phyloP scores from a whole-genome alignment of 2,888 invertebrate genomes.

The Griposia aprilina region DNA sequence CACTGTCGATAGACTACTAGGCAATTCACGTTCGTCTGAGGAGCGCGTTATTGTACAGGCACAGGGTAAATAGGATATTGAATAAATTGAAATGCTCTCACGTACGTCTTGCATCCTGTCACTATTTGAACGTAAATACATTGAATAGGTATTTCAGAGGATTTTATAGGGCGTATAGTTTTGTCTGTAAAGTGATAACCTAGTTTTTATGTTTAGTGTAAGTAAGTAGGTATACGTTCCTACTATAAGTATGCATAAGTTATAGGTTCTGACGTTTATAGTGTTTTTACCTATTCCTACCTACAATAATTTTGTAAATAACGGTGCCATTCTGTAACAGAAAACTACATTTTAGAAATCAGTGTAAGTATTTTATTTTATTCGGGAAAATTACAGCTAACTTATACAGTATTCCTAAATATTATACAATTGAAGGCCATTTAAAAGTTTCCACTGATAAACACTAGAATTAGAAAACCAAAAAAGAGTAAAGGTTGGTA shows the following conservation, averaged over 20 bases:
- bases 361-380: too few relatives aligned
- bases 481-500: too few relatives aligned
- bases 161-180: conserved; percentile 4
- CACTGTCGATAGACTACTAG: background rate
- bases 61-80: conserved; percentile 30
- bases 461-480: too few relatives aligned
- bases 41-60: conserved; percentile 9
- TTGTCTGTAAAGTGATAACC: background rate
- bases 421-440: too few relatives aligned
- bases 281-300: background rate
- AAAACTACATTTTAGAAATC: background rate
- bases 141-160: conserved; percentile 1
- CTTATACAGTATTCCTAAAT: too few relatives aligned
- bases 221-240: background rate
- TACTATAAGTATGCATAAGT: background rate
- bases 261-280: background rate
- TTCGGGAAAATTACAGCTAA: too few relatives aligned
- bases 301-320: background rate
- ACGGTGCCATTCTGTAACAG: background rate
- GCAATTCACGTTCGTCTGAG: background rate
- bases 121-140: background rate
- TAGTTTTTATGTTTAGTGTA: background rate
- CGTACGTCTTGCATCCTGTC: conserved; percentile 20
- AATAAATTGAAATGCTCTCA: conserved; percentile 46
- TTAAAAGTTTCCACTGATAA: too few relatives aligned